Percentiles rank a stretch among this genome's conserved stretches.
phyloP scores from a whole-genome alignment of 2,113 vertebrate species.

The Chlorodrepanis virens region DNA sequence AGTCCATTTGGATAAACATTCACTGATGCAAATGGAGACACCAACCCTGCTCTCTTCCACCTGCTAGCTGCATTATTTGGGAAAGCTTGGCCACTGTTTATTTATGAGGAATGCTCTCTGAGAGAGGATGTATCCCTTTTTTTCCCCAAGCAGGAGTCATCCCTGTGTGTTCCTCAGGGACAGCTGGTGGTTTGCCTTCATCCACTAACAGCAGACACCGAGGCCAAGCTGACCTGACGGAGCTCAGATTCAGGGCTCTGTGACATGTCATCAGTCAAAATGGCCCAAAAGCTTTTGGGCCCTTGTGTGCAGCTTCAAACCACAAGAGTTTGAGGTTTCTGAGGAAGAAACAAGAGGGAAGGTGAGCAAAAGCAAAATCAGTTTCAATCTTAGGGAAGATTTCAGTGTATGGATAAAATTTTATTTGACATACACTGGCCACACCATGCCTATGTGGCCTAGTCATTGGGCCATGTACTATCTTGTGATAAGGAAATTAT shows the following conservation, averaged over 20 bases:
- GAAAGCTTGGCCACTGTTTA: neutral
- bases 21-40: neutral
- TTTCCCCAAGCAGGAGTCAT: neutral
- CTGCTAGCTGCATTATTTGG: neutral
- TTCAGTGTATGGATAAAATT: neutral
- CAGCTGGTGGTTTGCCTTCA: neutral
- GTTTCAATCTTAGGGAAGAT: neutral
- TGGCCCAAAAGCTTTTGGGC: neutral
- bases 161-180: neutral
- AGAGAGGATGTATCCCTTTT: neutral
- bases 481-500: neutral
- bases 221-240: neutral
- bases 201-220: neutral
- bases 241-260: neutral
- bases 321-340: neutral
- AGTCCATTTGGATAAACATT: neutral
- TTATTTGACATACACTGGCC: neutral
- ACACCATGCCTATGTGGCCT: neutral
- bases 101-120: neutral
- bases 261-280: neutral
- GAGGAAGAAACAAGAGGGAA: neutral
- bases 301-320: neutral
- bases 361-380: neutral
- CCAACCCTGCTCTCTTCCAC: neutral
- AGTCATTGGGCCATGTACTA: neutral